Base-by-base conservation (phyloP, 2,888 invertebrate genomes). In the Zhuqinia jingwanae region DNA sequence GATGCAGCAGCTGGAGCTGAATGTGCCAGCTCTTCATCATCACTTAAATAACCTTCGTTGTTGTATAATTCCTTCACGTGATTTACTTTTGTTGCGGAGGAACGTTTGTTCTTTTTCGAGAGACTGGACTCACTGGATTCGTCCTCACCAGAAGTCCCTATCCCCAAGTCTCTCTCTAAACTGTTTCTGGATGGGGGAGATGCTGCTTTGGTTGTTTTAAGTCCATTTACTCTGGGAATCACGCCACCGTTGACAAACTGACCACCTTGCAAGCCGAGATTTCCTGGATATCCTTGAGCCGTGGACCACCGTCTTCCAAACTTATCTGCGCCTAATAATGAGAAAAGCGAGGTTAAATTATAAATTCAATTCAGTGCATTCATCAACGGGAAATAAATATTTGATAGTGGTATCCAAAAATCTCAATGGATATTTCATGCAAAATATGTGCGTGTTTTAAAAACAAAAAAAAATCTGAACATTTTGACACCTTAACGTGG, bases 111-210 rank as follows among this genome's bases (percentile, higher is more conserved):
- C 85, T 91, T 91, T 91, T 95, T 95, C 91, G 95, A 95, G 0
- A 96, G 95, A 90, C 96, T 96, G 89, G 95, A 95, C 92, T 96
- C 96, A 89, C 96, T 96, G 0, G 96, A 96, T 91, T 96, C 96
- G 92, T 92, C 92, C 86, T 97, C 96, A 15, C 96, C 96, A 0
- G 96, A 96, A 0, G 96, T 97, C 30, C 96, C 96, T 70, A 96
- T 93, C 0, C 96, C 96, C 78, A 96, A 93, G 92, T 97, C 96
- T 92, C 96, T 96, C 68, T 93, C 93, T 17, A 90, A 77, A 65
- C 88, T 88, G 75, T 89, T 89, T 17, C 90, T 63, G 0, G 89
- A 89, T 6, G 89, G 90, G 0, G 90, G 90, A 0, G 88, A 88
- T 1, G 90, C 85, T 10, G 88, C 88, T 58, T 89, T 89, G 13